A percentile compares a stretch with the other conserved stretches of the same genome.
Conservation (phyloP, 2,888 invertebrate genomes). For the Melipona beecheii region DNA sequence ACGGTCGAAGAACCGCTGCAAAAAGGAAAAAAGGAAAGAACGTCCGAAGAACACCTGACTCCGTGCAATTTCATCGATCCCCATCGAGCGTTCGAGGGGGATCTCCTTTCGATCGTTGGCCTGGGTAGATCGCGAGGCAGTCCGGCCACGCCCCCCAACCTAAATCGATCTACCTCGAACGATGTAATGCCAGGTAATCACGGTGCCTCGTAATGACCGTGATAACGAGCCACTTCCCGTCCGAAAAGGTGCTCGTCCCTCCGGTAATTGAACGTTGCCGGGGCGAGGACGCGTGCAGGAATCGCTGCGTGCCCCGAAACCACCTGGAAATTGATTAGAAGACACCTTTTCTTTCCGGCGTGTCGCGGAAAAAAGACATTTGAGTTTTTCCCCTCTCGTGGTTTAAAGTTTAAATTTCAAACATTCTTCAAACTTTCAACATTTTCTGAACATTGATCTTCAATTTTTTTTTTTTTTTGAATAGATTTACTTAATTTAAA, state of each 20-base stretch:
- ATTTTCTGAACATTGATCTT: neutral
- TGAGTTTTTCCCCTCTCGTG: accelerated
- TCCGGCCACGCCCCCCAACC: conserved; percentile 63
- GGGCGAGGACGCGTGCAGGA: conserved; percentile 30
- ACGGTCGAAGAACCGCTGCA: neutral
- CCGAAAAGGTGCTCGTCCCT: conserved; percentile 57
- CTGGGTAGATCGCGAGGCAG: conserved; percentile 55
- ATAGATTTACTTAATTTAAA: too few relatives aligned
- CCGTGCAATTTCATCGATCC: conserved; percentile 62
- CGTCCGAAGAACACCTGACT: conserved; percentile 47
- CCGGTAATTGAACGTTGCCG: conserved; percentile 54
- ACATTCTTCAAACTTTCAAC: too few relatives aligned
- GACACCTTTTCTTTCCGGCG: conserved; percentile 8
- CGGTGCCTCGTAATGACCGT: conserved; percentile 65
- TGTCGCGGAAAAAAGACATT: neutral
- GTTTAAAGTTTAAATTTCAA: too few relatives aligned
- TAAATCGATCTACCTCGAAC: conserved; percentile 70
- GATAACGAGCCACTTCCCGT: conserved; percentile 73
- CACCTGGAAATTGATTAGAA: conserved; percentile 44
- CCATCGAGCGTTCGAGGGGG: conserved; percentile 17
- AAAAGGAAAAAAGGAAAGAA: neutral
- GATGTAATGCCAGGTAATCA: conserved; percentile 72
- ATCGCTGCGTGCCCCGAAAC: conserved; percentile 24
- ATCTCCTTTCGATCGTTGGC: conserved; percentile 52
- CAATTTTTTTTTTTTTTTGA: too few relatives aligned